Evolutionary conservation across 2,797 vertebrate genomes (phyloP).

Genomic region (Hypotaenidia philippensis): DNA sequence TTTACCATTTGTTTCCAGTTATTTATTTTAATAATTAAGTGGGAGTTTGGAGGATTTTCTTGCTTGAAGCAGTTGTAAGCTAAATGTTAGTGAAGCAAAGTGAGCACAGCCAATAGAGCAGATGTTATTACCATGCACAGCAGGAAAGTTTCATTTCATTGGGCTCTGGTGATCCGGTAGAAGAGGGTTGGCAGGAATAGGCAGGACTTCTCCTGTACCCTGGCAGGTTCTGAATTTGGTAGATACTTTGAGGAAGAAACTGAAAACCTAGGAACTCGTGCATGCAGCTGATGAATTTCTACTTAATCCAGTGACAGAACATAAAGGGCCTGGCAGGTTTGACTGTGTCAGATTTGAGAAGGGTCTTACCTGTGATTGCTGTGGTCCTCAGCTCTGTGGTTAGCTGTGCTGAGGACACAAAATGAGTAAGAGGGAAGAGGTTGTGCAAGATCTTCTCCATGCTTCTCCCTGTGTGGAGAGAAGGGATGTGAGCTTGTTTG

Average conservation of each 20-base stretch:
- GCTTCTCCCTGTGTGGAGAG: background rate
- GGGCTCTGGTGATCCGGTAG: background rate
- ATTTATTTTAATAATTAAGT: constrained; percentile 28
- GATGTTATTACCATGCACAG: background rate
- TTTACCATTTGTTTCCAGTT: background rate
- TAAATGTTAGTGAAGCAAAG: constrained; percentile 22
- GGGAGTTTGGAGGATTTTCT: background rate
- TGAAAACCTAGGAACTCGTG: background rate
- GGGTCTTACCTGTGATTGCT: background rate
- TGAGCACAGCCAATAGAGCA: constrained; percentile 1
- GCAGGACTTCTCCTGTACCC: background rate
- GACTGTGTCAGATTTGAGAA: background rate
- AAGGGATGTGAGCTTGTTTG: constrained; percentile 49
- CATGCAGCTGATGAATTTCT: background rate
- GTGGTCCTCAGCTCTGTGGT: constrained; percentile 39
- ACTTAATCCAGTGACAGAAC: background rate
- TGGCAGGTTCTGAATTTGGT: background rate
- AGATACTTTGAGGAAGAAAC: background rate
- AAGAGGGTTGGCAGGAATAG: background rate
- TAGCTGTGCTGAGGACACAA: background rate
- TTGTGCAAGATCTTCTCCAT: constrained; percentile 44
- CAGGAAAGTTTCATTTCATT: background rate
- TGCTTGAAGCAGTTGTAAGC: constrained; percentile 6
- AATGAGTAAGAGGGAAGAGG: constrained; percentile 39
- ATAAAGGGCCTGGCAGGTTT: background rate